A percentile compares a stretch with the other conserved stretches of the same genome.
Conservation (phyloP, 2,888 invertebrate genomes). For the Portevinia maculata region DNA sequence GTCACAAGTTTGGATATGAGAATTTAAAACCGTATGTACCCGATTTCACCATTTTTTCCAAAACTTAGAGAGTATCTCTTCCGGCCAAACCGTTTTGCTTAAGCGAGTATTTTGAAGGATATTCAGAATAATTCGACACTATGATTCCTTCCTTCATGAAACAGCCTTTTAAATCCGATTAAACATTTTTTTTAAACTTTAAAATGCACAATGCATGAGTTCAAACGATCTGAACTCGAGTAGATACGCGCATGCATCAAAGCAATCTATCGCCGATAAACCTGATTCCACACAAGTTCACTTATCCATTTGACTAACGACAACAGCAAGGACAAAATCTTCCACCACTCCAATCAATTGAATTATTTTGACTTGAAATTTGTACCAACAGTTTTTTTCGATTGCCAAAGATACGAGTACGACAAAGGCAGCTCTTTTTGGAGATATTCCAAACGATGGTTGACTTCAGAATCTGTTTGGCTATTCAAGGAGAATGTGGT, state of each 20-base stretch:
- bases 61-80: no score
- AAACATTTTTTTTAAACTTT: not conserved
- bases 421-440: conserved; percentile 66
- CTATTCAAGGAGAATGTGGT: conserved; percentile 15
- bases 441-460: conserved; percentile 29
- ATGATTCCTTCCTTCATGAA: no score
- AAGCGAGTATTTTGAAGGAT: no score
- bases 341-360: conserved; percentile 67
- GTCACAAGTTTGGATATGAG: no score
- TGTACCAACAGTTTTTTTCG: conserved; percentile 22
- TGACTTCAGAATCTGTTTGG: conserved; percentile 19
- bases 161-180: no score
- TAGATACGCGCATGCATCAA: conserved; percentile 12
- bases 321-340: conserved; percentile 7
- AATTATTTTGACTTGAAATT: conserved; percentile 68
- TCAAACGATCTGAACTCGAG: not conserved
- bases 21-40: no score
- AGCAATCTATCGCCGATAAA: conserved; percentile 44
- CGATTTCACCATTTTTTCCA: no score
- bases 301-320: conserved; percentile 34
- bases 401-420: conserved; percentile 33
- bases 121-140: no score
- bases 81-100: no score
- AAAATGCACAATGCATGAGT: not conserved
- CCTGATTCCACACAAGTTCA: conserved; percentile 66